Evolutionary conservation across 2,888 invertebrate species (phyloP), one percentile per base, ranked within the genome.

Genomic region (Drosophila nr. fundita): DNA sequence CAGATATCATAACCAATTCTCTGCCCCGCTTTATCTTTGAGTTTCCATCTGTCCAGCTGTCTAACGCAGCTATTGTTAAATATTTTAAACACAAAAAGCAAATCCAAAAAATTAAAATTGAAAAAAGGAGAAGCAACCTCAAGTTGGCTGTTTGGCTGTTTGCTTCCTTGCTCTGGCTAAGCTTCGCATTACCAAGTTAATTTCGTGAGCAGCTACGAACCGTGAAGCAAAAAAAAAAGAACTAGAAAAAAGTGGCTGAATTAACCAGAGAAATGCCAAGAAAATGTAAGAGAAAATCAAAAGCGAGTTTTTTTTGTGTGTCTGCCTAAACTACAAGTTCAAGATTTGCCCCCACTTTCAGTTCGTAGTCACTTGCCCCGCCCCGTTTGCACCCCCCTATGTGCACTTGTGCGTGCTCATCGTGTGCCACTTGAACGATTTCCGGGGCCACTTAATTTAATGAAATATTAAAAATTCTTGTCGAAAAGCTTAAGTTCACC

Each of bases 381-480:
- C 24, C 11, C 5, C 54, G 57, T 36, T 36, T 36, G 38, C 58
- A 48, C 30, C 24, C 36, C 62, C 66, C 52, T 78, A 75, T 85
- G 73, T 82, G 73, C 85, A 80, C 68, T 74, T 89, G 80, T 83
- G 90, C 79, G 87, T 79, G 74, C 83, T 85, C 80, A 82, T 83
- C 80, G 78, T 79, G 79, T 81, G 88, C 87, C 90, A 85, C 86
- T 89, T 88, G 79, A 87, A 88, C 81, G 90, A 81, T 88, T 87
- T 90, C 69, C 78, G 64, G 76, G 87, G 87, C 87, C 90, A 92
- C 92, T 92, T 91, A 91, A 92, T 92, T 92, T 91, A 92, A 92
- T 92, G 92, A 92, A 92, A 92, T 92, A 92, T 92, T 91, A 91
- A 92, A 92, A 92, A 91, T 91, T 92, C 91, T 71, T 80, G 52